These are phyloP conservation scores for Pangasius sanitwongsei DNA, from an alignment of 2,797 vertebrate genomes.

Conservation along the genomic window DNA sequence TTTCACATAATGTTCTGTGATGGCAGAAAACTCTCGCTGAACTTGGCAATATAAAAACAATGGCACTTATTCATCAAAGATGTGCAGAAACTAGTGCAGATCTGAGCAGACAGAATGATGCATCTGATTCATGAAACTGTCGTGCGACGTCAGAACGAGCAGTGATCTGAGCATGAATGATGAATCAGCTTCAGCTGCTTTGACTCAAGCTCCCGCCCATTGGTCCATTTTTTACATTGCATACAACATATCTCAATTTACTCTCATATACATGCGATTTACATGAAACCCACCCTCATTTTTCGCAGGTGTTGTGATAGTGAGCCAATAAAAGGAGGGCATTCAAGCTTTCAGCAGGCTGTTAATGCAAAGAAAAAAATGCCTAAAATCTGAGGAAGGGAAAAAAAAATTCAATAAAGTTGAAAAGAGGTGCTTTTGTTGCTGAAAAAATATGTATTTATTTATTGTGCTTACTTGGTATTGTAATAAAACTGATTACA, in stretches of 20 bases:
- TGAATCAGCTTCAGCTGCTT: neutral
- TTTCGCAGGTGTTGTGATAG: too few relatives aligned
- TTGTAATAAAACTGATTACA: neutral
- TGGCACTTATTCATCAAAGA: slow-evolving; percentile 7
- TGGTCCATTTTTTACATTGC: neutral
- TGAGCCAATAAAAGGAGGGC: neutral
- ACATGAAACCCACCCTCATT: neutral
- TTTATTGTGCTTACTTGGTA: neutral
- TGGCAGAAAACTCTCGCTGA: slow-evolving; percentile 32
- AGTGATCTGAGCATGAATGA: neutral
- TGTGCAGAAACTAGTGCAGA: neutral
- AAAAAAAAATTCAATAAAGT: too few relatives aligned
- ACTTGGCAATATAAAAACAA: slow-evolving; percentile 29
- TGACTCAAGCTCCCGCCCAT: neutral
- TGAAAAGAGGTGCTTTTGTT: neutral
- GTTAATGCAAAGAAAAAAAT: neutral
- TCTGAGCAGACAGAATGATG: slow-evolving; percentile 2
- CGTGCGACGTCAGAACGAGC: neutral
- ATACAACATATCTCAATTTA: neutral
- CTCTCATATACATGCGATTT: neutral
- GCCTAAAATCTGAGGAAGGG: neutral
- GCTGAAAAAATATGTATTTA: neutral
- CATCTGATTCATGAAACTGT: slow-evolving; percentile 14
- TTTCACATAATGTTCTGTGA: slow-evolving; percentile 20
- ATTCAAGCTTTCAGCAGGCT: neutral